These are phyloP conservation scores for Pogona vitticeps DNA, from an alignment of 2,113 vertebrate species.

Conservation along the genomic window DNA sequence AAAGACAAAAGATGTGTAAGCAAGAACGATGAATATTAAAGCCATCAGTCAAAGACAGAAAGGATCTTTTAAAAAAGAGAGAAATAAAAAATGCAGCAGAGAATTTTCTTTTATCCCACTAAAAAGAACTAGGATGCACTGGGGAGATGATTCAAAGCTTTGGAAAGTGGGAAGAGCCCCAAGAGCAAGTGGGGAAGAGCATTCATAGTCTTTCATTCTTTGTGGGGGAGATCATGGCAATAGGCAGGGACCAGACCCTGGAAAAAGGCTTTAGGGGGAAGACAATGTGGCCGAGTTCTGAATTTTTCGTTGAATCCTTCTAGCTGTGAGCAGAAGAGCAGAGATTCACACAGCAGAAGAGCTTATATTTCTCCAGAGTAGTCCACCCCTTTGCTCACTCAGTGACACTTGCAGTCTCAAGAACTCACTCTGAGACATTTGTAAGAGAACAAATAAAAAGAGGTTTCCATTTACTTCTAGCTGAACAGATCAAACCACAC, in stretches of 20 bases:
- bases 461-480: too few species aligned
- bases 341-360: too few species aligned
- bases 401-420: too few species aligned
- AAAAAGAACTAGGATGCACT: constrained; percentile 36
- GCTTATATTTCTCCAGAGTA: too few species aligned
- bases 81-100: constrained; percentile 51
- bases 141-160: constrained; percentile 40
- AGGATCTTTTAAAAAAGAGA: constrained; percentile 35
- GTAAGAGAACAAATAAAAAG: too few species aligned
- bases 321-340: too few species aligned
- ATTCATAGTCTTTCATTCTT: constrained; percentile 43
- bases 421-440: too few species aligned
- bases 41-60: constrained; percentile 46
- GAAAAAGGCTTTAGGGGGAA: too few species aligned
- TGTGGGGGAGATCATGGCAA: constrained; percentile 41
- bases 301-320: too few species aligned
- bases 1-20: constrained; percentile 48
- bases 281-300: too few species aligned
- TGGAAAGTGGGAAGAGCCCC: constrained; percentile 51
- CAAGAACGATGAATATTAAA: constrained; percentile 59
- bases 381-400: too few species aligned
- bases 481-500: too few species aligned
- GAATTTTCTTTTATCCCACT: constrained; percentile 28
- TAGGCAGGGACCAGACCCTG: not conserved
- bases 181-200: constrained; percentile 16